A percentile compares a stretch with the other conserved stretches of the same genome.
These are phyloP conservation scores for Shargacucullia verbasci DNA, from an alignment of 2,888 invertebrate species.

Conservation along the genomic window DNA sequence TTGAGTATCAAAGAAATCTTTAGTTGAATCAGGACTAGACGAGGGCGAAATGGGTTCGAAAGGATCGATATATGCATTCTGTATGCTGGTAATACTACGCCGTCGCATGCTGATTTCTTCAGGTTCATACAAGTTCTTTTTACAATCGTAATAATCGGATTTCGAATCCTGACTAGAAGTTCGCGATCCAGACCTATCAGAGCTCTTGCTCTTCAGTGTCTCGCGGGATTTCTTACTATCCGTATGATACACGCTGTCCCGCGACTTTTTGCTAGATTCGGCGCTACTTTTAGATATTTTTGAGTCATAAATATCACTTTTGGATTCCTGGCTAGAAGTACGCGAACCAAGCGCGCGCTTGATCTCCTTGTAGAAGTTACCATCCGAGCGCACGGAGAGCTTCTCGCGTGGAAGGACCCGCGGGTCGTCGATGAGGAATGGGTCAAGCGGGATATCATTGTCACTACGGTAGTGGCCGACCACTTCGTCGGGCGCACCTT, in stretches of 20 bases:
- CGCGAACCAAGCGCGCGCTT: constrained; percentile 90
- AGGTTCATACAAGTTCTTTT: constrained; percentile 84
- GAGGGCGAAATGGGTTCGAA: constrained; percentile 88
- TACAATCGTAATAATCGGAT: constrained; percentile 92
- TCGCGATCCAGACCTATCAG: constrained; percentile 89
- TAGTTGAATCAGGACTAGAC: constrained; percentile 91
- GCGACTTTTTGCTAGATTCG: constrained; percentile 91
- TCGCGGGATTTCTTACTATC: constrained; percentile 91
- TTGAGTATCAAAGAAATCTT: constrained; percentile 90
- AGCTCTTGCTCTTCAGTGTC: constrained; percentile 90
- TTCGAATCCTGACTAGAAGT: constrained; percentile 93
- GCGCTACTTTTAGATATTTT: constrained; percentile 91
- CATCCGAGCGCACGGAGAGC: constrained; percentile 92
- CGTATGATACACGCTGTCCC: constrained; percentile 90
- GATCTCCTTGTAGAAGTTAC: constrained; percentile 92
- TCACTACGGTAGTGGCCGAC: constrained; percentile 91
- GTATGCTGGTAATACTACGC: constrained; percentile 77
- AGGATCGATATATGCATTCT: constrained; percentile 80
- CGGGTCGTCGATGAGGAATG: constrained; percentile 94
- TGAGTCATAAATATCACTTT: constrained; percentile 91
- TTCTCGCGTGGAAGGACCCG: constrained; percentile 92
- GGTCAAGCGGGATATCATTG: constrained; percentile 92
- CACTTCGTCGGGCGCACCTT: constrained; percentile 88
- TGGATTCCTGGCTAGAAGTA: constrained; percentile 92
- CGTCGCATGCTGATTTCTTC: constrained; percentile 74